Evolutionary conservation across 2,113 vertebrate genomes (phyloP).

Genomic region (Urocynchramus pylzowi): DNA sequence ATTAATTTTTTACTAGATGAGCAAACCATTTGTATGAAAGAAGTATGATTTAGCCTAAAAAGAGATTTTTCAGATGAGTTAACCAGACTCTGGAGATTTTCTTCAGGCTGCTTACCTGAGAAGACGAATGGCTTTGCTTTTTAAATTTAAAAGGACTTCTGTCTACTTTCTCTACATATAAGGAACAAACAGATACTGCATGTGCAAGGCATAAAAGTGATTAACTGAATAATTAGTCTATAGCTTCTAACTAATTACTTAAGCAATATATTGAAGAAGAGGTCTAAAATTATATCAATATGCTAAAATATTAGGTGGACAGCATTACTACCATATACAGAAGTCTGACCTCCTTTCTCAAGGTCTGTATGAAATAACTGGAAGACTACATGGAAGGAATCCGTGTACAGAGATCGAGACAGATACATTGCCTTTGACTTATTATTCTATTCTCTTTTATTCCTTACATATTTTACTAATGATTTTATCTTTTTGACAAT

Average conservation of each 20-base stretch:
- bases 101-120: neutral
- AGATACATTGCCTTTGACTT: neutral
- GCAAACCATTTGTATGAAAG: neutral
- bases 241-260: neutral
- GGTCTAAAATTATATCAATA: neutral
- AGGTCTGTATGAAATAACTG: neutral
- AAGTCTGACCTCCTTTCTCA: neutral
- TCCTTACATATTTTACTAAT: constrained; percentile 22
- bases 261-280: neutral
- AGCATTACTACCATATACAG: neutral
- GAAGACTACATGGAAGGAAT: neutral
- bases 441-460: neutral
- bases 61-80: neutral
- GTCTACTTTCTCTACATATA: neutral
- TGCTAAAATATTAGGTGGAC: neutral
- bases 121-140: neutral
- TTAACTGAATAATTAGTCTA: neutral
- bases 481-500: constrained; percentile 21
- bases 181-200: neutral
- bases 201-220: neutral
- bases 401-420: neutral
- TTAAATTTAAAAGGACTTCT: constrained; percentile 28
- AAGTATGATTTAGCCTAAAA: neutral
- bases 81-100: neutral
- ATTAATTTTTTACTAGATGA: neutral